A percentile compares a stretch with the other conserved stretches of the same genome.
phyloP scores from a whole-genome alignment of 2,888 invertebrate species.

The Chalcosyrphus nemorum region DNA sequence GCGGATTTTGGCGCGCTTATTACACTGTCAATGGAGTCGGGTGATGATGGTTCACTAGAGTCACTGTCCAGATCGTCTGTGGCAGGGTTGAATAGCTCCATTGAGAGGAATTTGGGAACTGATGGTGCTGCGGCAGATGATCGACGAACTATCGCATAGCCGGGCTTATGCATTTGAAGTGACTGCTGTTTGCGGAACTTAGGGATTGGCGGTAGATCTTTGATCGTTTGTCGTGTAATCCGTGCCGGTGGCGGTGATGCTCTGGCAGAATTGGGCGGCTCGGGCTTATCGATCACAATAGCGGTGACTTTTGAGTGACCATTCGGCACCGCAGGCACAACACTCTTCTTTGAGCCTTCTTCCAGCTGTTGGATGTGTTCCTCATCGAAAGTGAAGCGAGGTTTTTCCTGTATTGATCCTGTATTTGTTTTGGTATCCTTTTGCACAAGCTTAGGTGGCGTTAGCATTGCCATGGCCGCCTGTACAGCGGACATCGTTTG shows the following conservation, averaged over 20 bases:
- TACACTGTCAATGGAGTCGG: constrained; percentile 93
- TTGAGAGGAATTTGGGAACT: constrained; percentile 88
- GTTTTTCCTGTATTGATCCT: constrained; percentile 65
- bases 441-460: constrained; percentile 76
- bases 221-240: constrained; percentile 85
- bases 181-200: constrained; percentile 83
- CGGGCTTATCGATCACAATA: constrained; percentile 75
- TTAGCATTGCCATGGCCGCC: constrained; percentile 80
- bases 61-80: constrained; percentile 95
- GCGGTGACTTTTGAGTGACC: constrained; percentile 43
- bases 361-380: constrained; percentile 76
- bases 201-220: constrained; percentile 85
- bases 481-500: constrained; percentile 79
- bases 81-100: constrained; percentile 94
- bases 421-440: constrained; percentile 69
- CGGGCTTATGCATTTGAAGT: constrained; percentile 78
- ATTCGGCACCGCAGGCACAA: neutral
- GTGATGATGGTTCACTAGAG: constrained; percentile 91
- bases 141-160: constrained; percentile 89
- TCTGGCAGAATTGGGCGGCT: constrained; percentile 78
- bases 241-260: constrained; percentile 80
- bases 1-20: constrained; percentile 86
- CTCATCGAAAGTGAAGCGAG: constrained; percentile 78
- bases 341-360: constrained; percentile 47
- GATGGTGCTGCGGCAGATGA: constrained; percentile 86